phyloP scores from a whole-genome alignment of 2,113 vertebrate genomes.

The Apodemus speciosus region DNA sequence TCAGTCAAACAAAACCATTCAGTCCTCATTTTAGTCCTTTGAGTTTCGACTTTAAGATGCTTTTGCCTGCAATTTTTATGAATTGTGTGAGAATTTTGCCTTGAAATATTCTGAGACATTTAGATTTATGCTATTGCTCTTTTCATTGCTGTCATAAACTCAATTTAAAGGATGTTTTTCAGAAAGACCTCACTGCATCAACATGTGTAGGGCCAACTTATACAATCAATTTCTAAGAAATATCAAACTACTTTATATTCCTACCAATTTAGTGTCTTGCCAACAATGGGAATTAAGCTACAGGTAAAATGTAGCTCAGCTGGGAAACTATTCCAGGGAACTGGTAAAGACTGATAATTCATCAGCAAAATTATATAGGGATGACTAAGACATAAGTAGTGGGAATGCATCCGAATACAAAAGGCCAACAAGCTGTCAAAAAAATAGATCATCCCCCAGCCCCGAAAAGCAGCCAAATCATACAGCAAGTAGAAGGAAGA shows the following conservation, averaged over 20 bases:
- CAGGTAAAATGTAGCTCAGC: conserved; percentile 18
- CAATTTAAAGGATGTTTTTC: conserved; percentile 40
- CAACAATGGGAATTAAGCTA: conserved; percentile 40
- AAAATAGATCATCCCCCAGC: neutral
- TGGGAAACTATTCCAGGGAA: conserved; percentile 39
- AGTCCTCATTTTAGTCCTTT: conserved; percentile 10
- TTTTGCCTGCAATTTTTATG: no score
- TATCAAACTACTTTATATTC: neutral
- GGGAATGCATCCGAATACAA: conserved; percentile 22
- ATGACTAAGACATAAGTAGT: conserved; percentile 18
- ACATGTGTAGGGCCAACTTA: conserved; percentile 35
- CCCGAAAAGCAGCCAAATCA: conserved; percentile 33
- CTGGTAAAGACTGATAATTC: conserved; percentile 44
- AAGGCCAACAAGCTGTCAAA: conserved; percentile 35
- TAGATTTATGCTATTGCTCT: neutral
- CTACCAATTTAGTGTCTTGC: conserved; percentile 46
- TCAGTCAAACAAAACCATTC: conserved; percentile 11
- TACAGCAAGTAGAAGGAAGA: conserved; percentile 27
- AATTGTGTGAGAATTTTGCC: neutral
- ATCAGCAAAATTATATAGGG: neutral
- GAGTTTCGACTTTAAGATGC: neutral
- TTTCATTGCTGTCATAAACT: conserved; percentile 32
- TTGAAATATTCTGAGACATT: conserved; percentile 42
- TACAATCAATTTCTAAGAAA: conserved; percentile 54
- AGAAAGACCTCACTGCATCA: conserved; percentile 12